These are phyloP conservation scores for Flabesymbios commensalis DNA, from an alignment of 2,888 invertebrate genomes.

Conservation along the genomic window DNA sequence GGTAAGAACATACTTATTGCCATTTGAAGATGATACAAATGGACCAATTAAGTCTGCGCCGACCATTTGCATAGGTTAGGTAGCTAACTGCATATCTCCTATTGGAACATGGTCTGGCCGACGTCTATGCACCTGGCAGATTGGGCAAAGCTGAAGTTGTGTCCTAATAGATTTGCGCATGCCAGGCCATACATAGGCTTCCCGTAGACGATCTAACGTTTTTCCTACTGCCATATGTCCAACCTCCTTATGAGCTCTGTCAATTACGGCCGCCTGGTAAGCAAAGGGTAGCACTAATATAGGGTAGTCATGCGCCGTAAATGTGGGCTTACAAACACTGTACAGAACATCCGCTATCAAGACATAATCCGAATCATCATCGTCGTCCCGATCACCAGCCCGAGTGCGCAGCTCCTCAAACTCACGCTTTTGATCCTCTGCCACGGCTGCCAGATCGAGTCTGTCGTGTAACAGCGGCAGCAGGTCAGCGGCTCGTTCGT, in stretches of 20 bases:
- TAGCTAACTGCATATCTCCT: conserved; percentile 9
- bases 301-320: conserved; percentile 1
- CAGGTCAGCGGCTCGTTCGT: background rate
- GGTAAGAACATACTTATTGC: conserved; percentile 10
- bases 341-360: background rate
- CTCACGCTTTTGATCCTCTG: background rate
- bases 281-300: background rate
- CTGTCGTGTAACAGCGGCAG: background rate
- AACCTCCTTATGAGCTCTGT: conserved; percentile 11
- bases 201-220: conserved; percentile 2
- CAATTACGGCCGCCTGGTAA: conserved; percentile 5
- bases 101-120: background rate
- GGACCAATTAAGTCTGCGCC: conserved; percentile 19
- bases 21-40: background rate
- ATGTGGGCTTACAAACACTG: background rate
- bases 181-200: conserved; percentile 17
- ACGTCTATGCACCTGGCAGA: background rate
- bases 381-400: background rate
- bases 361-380: background rate
- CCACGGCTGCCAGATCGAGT: background rate
- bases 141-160: background rate
- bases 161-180: background rate
- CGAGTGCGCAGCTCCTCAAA: background rate
- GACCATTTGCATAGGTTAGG: background rate
- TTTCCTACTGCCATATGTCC: conserved; percentile 3